phyloP scores from a whole-genome alignment of 2,113 vertebrate genomes.

The Petrocephalus microphthalmus region DNA sequence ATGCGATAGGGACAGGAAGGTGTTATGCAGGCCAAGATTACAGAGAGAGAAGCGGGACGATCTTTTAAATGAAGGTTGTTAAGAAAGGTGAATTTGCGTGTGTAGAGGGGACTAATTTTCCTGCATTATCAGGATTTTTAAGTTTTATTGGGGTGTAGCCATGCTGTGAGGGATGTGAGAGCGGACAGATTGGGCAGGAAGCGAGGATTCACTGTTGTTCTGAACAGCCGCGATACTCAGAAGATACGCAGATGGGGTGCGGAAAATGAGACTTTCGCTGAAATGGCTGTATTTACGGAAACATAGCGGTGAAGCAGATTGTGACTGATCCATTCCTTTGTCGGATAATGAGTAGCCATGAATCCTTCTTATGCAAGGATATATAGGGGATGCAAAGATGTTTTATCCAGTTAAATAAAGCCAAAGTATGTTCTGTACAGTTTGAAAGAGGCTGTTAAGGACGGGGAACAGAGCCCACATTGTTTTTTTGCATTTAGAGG shows the following conservation, averaged over 20 bases:
- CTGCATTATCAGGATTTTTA: background rate
- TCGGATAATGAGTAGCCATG: background rate
- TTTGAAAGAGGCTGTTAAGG: background rate
- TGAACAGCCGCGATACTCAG: background rate
- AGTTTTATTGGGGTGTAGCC: background rate
- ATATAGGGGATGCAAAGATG: background rate
- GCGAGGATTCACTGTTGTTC: background rate
- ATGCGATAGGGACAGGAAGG: background rate
- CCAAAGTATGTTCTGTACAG: background rate
- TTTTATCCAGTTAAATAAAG: background rate
- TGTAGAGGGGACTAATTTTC: constrained; percentile 8
- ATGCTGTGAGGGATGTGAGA: background rate
- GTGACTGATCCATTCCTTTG: background rate
- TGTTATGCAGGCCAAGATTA: background rate
- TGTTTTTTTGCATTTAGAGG: background rate
- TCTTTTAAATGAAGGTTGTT: background rate
- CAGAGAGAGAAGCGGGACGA: background rate
- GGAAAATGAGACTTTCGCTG: background rate
- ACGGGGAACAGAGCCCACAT: background rate
- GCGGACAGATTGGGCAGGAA: background rate
- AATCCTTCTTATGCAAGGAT: background rate
- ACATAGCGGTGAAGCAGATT: background rate
- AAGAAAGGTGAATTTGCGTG: background rate
- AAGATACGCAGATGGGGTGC: constrained; percentile 1
- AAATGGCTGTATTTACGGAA: background rate